Conservation (phyloP, 2,113 vertebrate species). For the Menura novaehollandiae region DNA sequence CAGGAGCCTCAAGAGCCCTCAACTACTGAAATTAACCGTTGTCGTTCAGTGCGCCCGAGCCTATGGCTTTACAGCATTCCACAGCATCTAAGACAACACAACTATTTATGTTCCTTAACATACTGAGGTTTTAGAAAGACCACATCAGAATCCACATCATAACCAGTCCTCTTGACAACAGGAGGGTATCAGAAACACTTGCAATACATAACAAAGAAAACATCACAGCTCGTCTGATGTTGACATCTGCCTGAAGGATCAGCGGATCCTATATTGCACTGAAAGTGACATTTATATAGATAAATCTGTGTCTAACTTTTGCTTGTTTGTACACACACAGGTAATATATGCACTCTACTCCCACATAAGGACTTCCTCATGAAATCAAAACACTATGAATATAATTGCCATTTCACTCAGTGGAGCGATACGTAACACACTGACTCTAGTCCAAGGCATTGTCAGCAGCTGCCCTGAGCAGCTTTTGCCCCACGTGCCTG, state of each 20-base stretch:
- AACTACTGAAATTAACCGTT: neutral
- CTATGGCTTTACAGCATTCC: neutral
- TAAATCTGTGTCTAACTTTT: neutral
- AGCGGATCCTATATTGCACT: neutral
- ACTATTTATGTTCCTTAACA: neutral
- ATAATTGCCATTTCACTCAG: neutral
- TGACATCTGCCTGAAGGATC: neutral
- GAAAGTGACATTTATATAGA: neutral
- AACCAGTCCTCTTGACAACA: neutral
- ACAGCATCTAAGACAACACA: neutral
- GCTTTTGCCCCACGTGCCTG: neutral
- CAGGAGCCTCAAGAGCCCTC: neutral
- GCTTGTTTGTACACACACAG: neutral
- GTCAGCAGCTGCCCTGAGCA: neutral
- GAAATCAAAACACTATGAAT: neutral
- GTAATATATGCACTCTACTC: neutral
- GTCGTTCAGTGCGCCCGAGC: neutral
- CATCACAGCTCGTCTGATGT: neutral
- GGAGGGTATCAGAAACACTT: neutral
- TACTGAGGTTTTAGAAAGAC: neutral
- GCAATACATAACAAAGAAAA: neutral
- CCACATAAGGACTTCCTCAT: neutral
- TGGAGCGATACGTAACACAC: fast-evolving
- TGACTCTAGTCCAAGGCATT: neutral
- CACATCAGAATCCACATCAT: neutral